Conservation (phyloP, 1,140 invertebrate genomes). For the Papilio dardanus region DNA sequence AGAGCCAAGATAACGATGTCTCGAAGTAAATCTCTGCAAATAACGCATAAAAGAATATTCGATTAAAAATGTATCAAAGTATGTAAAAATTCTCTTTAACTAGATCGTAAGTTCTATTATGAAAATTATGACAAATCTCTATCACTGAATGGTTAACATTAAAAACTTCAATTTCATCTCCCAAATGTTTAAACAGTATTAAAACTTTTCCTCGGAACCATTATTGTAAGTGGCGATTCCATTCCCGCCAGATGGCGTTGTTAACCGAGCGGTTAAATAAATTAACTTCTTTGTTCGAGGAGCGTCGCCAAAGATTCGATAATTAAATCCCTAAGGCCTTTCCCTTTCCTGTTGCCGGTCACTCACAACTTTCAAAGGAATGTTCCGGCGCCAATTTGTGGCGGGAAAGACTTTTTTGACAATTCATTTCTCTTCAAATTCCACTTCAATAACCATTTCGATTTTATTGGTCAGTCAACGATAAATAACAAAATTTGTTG, state of each 20-base stretch:
- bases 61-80: neutral
- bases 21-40: neutral
- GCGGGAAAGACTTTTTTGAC: constrained; percentile 15
- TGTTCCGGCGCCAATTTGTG: constrained; percentile 10
- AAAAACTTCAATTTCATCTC: neutral
- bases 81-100: no score
- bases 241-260: constrained; percentile 19
- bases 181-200: constrained; percentile 15
- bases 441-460: neutral
- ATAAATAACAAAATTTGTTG: neutral
- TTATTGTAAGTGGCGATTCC: constrained; percentile 25
- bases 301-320: constrained; percentile 15
- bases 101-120: neutral
- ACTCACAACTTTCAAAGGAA: neutral
- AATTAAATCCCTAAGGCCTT: constrained; percentile 10
- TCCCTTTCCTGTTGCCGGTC: neutral
- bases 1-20: neutral
- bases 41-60: neutral
- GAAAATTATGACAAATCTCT: neutral
- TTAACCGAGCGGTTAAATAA: constrained; percentile 21
- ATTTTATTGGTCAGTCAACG: neutral
- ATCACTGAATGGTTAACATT: neutral
- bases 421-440: constrained; percentile 6
- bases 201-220: neutral
- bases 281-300: constrained; percentile 13